Conservation (phyloP, 2,888 invertebrate species). For the Pogonocherus hispidulus region DNA sequence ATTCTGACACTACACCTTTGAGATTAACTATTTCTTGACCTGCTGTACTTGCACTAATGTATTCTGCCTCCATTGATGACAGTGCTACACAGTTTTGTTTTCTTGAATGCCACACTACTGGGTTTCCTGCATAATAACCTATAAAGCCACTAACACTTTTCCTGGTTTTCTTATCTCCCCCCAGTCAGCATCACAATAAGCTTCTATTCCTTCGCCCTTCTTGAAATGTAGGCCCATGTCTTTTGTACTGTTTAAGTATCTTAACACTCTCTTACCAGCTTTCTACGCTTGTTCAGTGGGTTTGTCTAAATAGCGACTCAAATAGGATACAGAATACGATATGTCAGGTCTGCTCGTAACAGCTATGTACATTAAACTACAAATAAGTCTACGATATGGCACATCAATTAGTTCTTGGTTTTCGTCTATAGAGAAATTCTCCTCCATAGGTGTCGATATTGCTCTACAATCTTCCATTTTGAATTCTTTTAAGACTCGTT, state of each 20-base stretch:
- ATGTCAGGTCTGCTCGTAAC: slow-evolving; percentile 8
- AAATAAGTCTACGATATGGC: slow-evolving; percentile 11
- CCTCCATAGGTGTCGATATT: no score
- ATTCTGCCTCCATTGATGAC: slow-evolving; percentile 36
- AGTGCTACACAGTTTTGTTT: slow-evolving; percentile 48
- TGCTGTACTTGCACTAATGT: not conserved
- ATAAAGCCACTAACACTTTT: slow-evolving; percentile 48
- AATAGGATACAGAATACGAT: slow-evolving; percentile 16
- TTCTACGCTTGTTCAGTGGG: slow-evolving; percentile 12
- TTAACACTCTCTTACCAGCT: slow-evolving; percentile 34
- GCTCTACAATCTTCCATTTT: no score
- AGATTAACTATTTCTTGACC: not conserved
- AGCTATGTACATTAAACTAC: slow-evolving; percentile 22
- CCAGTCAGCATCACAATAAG: slow-evolving; percentile 43
- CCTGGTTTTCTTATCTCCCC: slow-evolving; percentile 32
- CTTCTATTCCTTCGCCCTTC: slow-evolving; percentile 23
- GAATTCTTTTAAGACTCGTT: no score
- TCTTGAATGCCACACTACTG: slow-evolving; percentile 44
- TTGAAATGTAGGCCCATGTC: slow-evolving; percentile 15
- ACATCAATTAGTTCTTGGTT: no score
- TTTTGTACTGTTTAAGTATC: slow-evolving; percentile 31
- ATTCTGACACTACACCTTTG: not conserved
- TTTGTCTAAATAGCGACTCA: slow-evolving; percentile 24
- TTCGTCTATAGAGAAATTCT: no score
- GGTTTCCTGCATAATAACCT: slow-evolving; percentile 42